Percentiles rank a stretch among this genome's conserved stretches.
phyloP scores from a whole-genome alignment of 2,888 invertebrate species.

The Polyommatus icarus region DNA sequence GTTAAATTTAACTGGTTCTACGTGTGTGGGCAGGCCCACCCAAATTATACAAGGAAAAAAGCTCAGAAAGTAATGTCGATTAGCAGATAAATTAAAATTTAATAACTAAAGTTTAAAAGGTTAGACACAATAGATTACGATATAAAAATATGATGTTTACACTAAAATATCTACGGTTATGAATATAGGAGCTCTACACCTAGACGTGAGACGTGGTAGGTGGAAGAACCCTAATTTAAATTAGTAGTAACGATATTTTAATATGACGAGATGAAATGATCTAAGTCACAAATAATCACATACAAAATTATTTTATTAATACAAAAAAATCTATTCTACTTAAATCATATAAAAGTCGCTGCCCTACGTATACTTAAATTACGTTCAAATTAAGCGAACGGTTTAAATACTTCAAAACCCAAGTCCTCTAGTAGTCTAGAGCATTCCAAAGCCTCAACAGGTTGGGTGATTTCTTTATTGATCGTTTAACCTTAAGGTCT shows the following conservation, averaged over 20 bases:
- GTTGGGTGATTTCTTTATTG: background rate
- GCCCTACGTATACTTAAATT: slow-evolving; percentile 31
- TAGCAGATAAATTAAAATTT: slow-evolving; percentile 2
- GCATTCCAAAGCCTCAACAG: background rate
- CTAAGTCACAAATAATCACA: slow-evolving; percentile 28
- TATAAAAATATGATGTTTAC: slow-evolving; percentile 4
- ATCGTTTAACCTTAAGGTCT: background rate
- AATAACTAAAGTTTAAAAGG: background rate
- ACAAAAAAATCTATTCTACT: slow-evolving; percentile 28
- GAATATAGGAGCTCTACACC: background rate
- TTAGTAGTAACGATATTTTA: background rate
- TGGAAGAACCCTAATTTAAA: background rate
- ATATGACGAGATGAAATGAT: slow-evolving; percentile 2
- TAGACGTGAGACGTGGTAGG: background rate
- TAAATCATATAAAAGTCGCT: slow-evolving; percentile 33
- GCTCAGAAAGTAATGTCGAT: background rate
- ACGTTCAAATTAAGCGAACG: slow-evolving; percentile 40
- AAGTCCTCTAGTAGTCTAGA: background rate
- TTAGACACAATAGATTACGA: background rate
- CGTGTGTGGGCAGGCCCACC: background rate
- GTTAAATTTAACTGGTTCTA: background rate
- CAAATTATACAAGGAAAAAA: background rate
- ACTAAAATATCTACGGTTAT: background rate
- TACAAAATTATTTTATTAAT: slow-evolving; percentile 34
- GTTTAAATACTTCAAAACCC: slow-evolving; percentile 40